phyloP scores from a whole-genome alignment of 2,113 vertebrate species.

The Hyla sarda region DNA sequence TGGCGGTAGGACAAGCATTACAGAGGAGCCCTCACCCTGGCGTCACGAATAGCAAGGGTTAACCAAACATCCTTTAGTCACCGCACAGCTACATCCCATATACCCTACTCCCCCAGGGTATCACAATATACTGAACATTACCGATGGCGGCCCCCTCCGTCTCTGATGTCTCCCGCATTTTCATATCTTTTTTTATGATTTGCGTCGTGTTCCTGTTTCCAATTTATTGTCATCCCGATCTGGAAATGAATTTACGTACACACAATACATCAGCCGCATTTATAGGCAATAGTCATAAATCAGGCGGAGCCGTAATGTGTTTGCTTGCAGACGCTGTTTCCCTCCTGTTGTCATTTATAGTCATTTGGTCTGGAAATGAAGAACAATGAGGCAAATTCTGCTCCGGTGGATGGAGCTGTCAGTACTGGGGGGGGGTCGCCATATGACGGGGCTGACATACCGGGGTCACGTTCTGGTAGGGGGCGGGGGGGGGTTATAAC shows the following conservation, averaged over 20 bases:
- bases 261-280: not conserved
- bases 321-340: not conserved
- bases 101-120: no score
- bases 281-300: conserved; percentile 9
- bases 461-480: no score
- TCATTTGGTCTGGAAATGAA: not conserved
- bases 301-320: not conserved
- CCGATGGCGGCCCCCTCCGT: not conserved
- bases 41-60: no score
- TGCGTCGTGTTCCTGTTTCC: not conserved
- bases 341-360: not conserved
- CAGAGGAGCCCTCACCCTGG: no score
- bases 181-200: not conserved
- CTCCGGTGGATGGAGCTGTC: not conserved
- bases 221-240: not conserved
- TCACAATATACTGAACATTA: not conserved
- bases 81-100: no score
- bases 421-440: not conserved
- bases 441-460: no score
- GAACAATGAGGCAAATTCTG: conserved; percentile 6
- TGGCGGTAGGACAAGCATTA: no score
- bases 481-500: no score
- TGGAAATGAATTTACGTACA: not conserved
- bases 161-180: not conserved
- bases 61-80: no score